Evolutionary conservation across 1,140 invertebrate genomes (phyloP).

Genomic region (Wasmannia auropunctata): DNA sequence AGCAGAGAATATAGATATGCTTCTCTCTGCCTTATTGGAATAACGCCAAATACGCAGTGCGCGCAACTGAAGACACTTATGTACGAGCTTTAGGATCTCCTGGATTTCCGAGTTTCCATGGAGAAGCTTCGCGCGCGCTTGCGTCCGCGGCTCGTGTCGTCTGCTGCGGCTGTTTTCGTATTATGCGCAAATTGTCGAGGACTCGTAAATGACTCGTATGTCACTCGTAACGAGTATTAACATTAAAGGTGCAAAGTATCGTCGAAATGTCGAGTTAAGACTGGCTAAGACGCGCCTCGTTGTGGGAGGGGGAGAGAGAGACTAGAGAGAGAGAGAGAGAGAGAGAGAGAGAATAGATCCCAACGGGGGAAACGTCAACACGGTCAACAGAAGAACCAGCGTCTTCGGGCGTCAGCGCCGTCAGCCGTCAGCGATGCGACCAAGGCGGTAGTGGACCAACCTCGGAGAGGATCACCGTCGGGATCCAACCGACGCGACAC

Average conservation of each 20-base stretch:
- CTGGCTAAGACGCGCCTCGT: not conserved
- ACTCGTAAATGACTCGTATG: too few species aligned
- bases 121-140: not conserved
- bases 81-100: too few species aligned
- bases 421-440: not conserved
- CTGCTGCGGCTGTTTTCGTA: not conserved
- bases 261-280: slow-evolving; percentile 23
- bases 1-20: too few species aligned
- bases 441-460: not conserved
- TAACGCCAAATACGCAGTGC: too few species aligned
- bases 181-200: slow-evolving; percentile 7
- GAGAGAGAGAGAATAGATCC: too few species aligned
- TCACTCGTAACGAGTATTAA: too few species aligned
- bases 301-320: too few species aligned
- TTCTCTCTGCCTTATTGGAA: too few species aligned
- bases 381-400: too few species aligned
- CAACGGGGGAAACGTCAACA: too few species aligned
- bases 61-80: too few species aligned
- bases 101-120: not conserved
- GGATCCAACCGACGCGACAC: not conserved
- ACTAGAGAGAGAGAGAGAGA: not conserved
- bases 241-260: not conserved
- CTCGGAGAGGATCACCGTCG: not conserved
- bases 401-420: too few species aligned
- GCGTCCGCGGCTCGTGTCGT: not conserved